Percentiles rank a stretch among this genome's conserved stretches.
phyloP scores from a whole-genome alignment of 2,797 vertebrate genomes.

The Microctenopoma stevenorrisi region DNA sequence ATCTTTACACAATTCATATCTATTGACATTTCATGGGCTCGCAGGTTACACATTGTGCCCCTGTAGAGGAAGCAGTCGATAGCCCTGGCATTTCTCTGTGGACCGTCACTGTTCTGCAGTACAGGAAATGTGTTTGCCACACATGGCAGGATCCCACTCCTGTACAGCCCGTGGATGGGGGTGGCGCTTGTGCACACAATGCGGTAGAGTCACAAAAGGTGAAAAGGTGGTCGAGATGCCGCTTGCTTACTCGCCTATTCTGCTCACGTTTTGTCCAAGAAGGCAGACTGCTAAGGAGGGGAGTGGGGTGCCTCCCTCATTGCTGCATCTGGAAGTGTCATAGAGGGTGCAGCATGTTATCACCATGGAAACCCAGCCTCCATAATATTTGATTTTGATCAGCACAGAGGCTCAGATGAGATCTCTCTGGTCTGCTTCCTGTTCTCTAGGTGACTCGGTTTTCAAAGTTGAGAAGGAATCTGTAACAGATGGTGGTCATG shows the following conservation, averaged over 20 bases:
- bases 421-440: conserved; percentile 30
- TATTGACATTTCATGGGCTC: conserved; percentile 66
- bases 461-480: conserved; percentile 24
- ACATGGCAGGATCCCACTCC: conserved; percentile 25
- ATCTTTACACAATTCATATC: conserved; percentile 66
- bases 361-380: conserved; percentile 69
- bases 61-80: conserved; percentile 63
- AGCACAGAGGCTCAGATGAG: conserved; percentile 36
- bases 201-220: conserved; percentile 47
- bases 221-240: conserved; percentile 56
- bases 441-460: conserved; percentile 41
- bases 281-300: conserved; percentile 20
- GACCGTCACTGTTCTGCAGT: conserved; percentile 34
- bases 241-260: conserved; percentile 62
- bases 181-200: conserved; percentile 37
- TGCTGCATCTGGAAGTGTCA: conserved; percentile 69
- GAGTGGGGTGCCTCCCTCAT: conserved; percentile 26
- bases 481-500: background rate
- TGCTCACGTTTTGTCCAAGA: conserved; percentile 50
- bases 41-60: conserved; percentile 48
- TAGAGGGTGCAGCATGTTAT: conserved; percentile 49
- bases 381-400: conserved; percentile 68
- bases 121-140: conserved; percentile 32
- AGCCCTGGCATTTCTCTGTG: conserved; percentile 54
- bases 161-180: conserved; percentile 29